Conservation (phyloP, 1,140 invertebrate species). For the Orius insidiosus region DNA sequence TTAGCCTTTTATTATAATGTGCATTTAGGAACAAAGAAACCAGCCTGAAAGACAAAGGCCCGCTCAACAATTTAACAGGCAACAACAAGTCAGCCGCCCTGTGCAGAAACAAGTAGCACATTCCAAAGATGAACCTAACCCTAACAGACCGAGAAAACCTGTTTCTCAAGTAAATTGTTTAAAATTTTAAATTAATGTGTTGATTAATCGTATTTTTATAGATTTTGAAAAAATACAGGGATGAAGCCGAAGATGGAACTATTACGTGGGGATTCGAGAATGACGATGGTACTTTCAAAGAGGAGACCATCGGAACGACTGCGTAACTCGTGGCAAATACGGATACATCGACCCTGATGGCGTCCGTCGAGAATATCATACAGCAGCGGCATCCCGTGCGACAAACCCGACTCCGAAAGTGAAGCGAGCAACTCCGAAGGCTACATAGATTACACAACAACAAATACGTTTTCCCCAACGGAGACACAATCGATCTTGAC, state of each 20-base stretch:
- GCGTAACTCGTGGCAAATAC: conserved; percentile 61
- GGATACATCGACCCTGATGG: conserved; percentile 70
- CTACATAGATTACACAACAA: conserved; percentile 35
- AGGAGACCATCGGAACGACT: conserved; percentile 64
- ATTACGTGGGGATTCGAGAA: conserved; percentile 77
- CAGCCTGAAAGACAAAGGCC: not conserved
- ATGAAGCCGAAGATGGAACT: conserved; percentile 62
- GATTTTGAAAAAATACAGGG: conserved; percentile 40
- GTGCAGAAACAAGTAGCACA: conserved; percentile 8
- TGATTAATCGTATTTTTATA: conserved; percentile 17
- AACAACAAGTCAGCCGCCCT: conserved; percentile 9
- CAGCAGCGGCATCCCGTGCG: conserved; percentile 48
- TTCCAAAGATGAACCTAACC: conserved; percentile 6
- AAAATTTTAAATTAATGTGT: not conserved
- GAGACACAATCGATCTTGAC: conserved; percentile 45
- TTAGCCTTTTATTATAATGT: too few species aligned
- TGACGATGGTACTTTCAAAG: conserved; percentile 60
- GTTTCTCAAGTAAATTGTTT: conserved; percentile 40
- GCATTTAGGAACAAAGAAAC: too few species aligned
- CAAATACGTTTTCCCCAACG: conserved; percentile 45
- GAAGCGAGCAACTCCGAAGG: conserved; percentile 28
- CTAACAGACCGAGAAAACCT: conserved; percentile 33
- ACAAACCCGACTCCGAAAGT: conserved; percentile 29
- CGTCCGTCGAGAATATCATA: conserved; percentile 49
- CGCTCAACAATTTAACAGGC: conserved; percentile 7